A percentile compares a stretch with the other conserved stretches of the same genome.
Conservation (phyloP, 2,888 invertebrate species). For the Hipparchia semele region DNA sequence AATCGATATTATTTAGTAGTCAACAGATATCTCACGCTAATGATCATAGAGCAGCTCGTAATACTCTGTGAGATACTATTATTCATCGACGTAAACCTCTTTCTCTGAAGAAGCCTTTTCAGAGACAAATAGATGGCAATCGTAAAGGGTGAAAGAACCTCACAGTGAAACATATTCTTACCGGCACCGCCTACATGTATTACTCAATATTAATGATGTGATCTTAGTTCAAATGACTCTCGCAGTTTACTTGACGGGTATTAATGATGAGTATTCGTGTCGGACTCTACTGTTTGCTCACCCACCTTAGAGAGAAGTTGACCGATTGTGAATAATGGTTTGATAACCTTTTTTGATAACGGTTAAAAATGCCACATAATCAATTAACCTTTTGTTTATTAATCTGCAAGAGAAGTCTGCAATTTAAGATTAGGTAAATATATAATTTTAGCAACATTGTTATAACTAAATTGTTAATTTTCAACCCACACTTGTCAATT, state of each 20-base stretch:
- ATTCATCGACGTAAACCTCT: conserved; percentile 47
- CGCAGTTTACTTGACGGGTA: conserved; percentile 72
- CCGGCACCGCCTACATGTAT: conserved; percentile 71
- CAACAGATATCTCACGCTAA: conserved; percentile 42
- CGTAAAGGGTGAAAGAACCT: conserved; percentile 78
- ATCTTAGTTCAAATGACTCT: conserved; percentile 77
- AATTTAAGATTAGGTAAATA: too few species aligned
- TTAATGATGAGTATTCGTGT: conserved; percentile 75
- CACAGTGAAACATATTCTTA: conserved; percentile 71
- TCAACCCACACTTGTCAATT: too few species aligned
- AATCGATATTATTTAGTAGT: conserved; percentile 47
- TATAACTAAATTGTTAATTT: too few species aligned
- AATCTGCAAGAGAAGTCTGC: too few species aligned
- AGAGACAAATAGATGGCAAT: conserved; percentile 70
- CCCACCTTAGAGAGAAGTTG: conserved; percentile 48
- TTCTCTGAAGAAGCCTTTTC: conserved; percentile 54
- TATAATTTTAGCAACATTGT: too few species aligned
- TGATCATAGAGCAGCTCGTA: conserved; percentile 9
- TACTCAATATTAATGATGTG: conserved; percentile 81
- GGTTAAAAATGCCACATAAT: too few species aligned
- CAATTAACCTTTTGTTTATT: too few species aligned
- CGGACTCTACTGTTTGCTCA: conserved; percentile 63
- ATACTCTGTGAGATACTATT: conserved; percentile 24
- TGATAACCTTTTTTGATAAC: background rate
- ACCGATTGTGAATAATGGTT: conserved; percentile 18